Evolutionary conservation across 2,113 vertebrate species (phyloP).

Genomic region (Lethenteron camtschaticum): DNA sequence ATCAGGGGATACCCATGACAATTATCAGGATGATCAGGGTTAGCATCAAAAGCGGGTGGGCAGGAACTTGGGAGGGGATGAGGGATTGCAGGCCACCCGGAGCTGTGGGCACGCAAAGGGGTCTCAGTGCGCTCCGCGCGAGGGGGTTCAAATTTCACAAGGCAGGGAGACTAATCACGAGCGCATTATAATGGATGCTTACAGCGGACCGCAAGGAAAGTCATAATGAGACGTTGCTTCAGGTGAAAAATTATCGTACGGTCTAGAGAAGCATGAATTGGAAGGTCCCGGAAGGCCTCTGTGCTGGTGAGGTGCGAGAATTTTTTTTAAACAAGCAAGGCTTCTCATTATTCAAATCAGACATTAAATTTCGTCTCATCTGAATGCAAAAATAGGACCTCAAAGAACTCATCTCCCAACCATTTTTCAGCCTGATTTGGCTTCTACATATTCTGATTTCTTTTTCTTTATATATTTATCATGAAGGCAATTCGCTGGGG

Average conservation of each 20-base stretch:
- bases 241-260: constrained; percentile 4
- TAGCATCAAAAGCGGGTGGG: too few species aligned
- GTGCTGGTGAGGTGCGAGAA: not conserved
- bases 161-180: constrained; percentile 1
- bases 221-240: constrained; percentile 5
- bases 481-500: constrained; percentile 3
- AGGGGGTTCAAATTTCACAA: not conserved
- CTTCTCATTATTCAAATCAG: constrained; percentile 6
- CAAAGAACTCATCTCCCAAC: constrained; percentile 2
- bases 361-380: constrained; percentile 6
- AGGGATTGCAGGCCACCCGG: too few species aligned
- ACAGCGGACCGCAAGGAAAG: not conserved
- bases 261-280: constrained; percentile 5
- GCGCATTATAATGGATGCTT: constrained; percentile 5
- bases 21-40: too few species aligned
- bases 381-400: constrained; percentile 6
- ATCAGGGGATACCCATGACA: too few species aligned
- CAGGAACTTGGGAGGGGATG: too few species aligned
- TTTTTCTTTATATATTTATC: not conserved
- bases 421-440: constrained; percentile 5
- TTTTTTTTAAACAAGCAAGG: constrained; percentile 4
- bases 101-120: not conserved
- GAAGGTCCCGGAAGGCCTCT: constrained; percentile 3
- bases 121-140: not conserved
- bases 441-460: constrained; percentile 2